A percentile compares a stretch with the other conserved stretches of the same genome.
Evolutionary conservation across 2,113 vertebrate species (phyloP).

Genomic region (Amblyornis subalaris): DNA sequence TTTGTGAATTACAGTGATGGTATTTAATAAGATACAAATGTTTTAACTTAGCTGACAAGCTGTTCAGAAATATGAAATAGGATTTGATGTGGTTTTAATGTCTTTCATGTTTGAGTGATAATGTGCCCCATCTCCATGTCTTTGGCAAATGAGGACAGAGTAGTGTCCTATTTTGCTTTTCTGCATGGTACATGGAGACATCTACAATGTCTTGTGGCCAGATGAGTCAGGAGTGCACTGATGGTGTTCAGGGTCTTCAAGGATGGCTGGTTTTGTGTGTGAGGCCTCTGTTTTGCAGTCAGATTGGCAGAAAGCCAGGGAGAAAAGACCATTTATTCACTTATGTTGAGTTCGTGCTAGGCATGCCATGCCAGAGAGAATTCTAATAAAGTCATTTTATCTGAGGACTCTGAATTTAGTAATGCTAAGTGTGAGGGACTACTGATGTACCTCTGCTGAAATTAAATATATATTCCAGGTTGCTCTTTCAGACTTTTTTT

Average conservation of each 20-base stretch:
- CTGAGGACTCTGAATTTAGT: constrained; percentile 44
- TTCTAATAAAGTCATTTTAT: constrained; percentile 56
- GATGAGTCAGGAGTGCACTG: neutral
- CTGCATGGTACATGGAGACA: neutral
- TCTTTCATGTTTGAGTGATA: neutral
- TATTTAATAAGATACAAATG: neutral
- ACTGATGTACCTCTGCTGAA: constrained; percentile 23
- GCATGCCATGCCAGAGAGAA: constrained; percentile 37
- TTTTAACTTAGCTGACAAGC: neutral
- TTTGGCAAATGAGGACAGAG: neutral
- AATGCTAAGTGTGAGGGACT: neutral
- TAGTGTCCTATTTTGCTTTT: neutral
- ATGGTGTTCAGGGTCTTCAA: neutral
- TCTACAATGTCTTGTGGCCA: neutral
- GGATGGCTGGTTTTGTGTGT: constrained; percentile 15
- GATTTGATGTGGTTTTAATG: neutral
- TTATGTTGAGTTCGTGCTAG: constrained; percentile 29
- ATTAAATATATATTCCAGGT: neutral
- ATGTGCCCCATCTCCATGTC: neutral
- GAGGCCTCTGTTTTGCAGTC: neutral
- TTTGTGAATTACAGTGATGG: neutral
- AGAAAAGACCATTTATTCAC: constrained; percentile 13
- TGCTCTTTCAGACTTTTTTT: neutral
- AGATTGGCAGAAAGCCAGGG: constrained; percentile 2
- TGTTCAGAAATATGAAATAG: neutral